These are phyloP conservation scores for Leptocoma aspasia DNA, from an alignment of 2,113 vertebrate species.

Conservation along the genomic window DNA sequence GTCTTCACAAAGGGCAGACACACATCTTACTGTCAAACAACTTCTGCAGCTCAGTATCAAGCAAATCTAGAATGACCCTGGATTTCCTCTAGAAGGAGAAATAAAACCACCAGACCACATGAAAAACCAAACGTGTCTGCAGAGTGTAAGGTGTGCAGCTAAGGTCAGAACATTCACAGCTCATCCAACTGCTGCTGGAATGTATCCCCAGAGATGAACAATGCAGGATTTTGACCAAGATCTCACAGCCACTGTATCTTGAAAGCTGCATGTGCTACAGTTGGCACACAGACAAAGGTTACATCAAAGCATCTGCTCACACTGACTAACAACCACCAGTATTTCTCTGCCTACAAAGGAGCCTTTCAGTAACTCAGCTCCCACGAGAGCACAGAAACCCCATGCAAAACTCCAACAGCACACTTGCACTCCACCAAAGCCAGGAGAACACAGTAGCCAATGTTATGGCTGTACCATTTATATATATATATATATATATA, in stretches of 20 bases:
- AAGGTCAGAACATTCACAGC: background rate
- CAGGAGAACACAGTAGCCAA: background rate
- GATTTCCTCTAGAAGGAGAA: background rate
- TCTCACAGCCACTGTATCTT: background rate
- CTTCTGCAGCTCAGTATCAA: background rate
- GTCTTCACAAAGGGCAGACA: background rate
- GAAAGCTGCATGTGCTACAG: background rate
- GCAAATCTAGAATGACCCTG: background rate
- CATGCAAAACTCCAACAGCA: background rate
- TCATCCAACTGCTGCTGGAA: background rate
- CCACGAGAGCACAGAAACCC: background rate
- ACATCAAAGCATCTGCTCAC: slow-evolving; percentile 3
- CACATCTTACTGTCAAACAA: background rate
- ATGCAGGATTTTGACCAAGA: background rate
- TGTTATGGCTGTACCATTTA: background rate
- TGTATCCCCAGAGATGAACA: background rate
- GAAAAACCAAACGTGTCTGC: background rate
- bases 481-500: background rate
- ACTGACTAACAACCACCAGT: background rate
- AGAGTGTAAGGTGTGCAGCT: background rate
- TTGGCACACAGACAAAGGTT: background rate
- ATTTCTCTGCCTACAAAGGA: background rate
- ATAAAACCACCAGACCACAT: background rate
- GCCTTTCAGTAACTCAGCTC: background rate
- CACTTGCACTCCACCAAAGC: background rate